A percentile compares a stretch with the other conserved stretches of the same genome.
These are phyloP conservation scores for Parazoanthus atlanticus DNA, from an alignment of 92 coral and sea anemone genomes.

Conservation along the genomic window DNA sequence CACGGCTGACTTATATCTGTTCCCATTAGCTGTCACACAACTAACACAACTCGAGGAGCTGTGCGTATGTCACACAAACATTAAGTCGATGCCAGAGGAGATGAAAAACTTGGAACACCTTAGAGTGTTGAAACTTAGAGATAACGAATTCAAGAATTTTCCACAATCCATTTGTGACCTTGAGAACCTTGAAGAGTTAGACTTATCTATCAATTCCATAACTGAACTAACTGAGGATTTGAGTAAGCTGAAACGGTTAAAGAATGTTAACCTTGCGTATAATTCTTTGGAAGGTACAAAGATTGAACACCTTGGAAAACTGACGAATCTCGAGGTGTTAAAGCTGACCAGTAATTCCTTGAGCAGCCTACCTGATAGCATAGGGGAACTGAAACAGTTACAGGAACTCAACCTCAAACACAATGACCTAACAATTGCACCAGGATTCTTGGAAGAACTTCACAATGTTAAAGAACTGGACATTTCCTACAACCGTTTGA, in stretches of 20 bases:
- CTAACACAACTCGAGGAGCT: slow-evolving; percentile 47
- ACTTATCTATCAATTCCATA: slow-evolving; percentile 25
- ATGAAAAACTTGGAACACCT: slow-evolving; percentile 31
- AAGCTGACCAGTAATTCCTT: slow-evolving; percentile 33
- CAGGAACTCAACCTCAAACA: slow-evolving; percentile 25
- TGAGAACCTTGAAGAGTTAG: slow-evolving; percentile 14
- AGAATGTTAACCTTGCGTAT: slow-evolving; percentile 42
- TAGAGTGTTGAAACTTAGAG: slow-evolving; percentile 31
- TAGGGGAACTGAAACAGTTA: slow-evolving; percentile 13
- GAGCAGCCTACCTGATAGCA: slow-evolving; percentile 37
- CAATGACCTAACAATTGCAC: slow-evolving; percentile 39
- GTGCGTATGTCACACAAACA: slow-evolving; percentile 20
- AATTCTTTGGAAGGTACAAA: slow-evolving; percentile 41
- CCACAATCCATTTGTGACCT: slow-evolving; percentile 48
- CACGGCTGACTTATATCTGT: slow-evolving; percentile 4
- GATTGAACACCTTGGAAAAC: slow-evolving; percentile 32
- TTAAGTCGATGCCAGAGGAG: slow-evolving; percentile 41
- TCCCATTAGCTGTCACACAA: slow-evolving; percentile 42
- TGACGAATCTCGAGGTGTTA: slow-evolving; percentile 33
- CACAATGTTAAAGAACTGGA: slow-evolving; percentile 40
- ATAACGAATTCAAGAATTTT: slow-evolving; percentile 40
- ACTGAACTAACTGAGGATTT: slow-evolving; percentile 44
- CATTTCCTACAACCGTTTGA: slow-evolving; percentile 54
- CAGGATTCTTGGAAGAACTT: slow-evolving; percentile 38
- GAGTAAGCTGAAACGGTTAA: slow-evolving; percentile 8